These are phyloP conservation scores for Okapia johnstoni DNA, from an alignment of 2,113 vertebrate genomes.

Conservation along the genomic window DNA sequence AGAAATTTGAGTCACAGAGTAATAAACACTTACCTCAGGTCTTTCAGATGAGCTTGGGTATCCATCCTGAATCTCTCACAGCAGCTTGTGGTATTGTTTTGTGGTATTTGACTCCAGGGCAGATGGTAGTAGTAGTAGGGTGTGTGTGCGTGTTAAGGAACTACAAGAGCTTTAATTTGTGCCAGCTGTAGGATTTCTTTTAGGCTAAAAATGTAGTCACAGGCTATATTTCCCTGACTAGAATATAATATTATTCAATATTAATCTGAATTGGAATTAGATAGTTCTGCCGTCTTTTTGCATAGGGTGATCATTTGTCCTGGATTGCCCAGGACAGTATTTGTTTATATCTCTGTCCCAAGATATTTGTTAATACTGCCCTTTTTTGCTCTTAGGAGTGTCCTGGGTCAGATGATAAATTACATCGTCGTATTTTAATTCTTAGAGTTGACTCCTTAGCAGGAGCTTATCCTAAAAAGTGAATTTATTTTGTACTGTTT, in stretches of 20 bases:
- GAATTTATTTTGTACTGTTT: conserved; percentile 21
- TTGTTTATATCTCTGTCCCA: neutral
- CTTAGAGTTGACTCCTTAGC: conserved; percentile 31
- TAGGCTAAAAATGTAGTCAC: neutral
- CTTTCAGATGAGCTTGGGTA: neutral
- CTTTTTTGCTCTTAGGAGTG: neutral
- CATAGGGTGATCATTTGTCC: neutral
- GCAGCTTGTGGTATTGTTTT: neutral
- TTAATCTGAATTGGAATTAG: conserved; percentile 1
- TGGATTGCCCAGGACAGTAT: neutral
- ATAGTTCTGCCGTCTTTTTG: neutral
- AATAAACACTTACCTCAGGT: neutral
- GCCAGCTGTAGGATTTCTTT: neutral
- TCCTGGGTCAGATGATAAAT: conserved; percentile 22
- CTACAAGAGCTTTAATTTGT: neutral
- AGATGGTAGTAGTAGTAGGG: neutral
- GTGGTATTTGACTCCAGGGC: neutral
- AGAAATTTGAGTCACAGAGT: conserved; percentile 4
- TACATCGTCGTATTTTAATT: conserved; percentile 3
- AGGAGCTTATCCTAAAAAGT: neutral
- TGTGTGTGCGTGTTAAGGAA: neutral
- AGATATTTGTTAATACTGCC: neutral
- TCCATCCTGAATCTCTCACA: neutral
- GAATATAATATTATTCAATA: neutral
- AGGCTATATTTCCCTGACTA: neutral